A percentile compares a stretch with the other conserved stretches of the same genome.
Conservation (phyloP, 2,888 invertebrate species). For the Drosophila fulvimacula region DNA sequence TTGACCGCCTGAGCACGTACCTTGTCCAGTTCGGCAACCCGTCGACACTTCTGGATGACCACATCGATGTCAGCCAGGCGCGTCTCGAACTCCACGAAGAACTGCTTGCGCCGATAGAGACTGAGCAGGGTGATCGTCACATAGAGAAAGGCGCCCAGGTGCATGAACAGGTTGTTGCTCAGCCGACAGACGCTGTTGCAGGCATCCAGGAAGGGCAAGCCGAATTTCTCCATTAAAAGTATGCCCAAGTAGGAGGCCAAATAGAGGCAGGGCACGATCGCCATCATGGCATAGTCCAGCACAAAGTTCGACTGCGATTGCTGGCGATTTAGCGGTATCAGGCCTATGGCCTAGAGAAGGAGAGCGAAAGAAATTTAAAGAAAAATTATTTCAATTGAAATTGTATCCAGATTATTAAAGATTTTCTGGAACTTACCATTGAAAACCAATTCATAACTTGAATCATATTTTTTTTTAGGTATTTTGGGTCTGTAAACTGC, state of each 20-base stretch:
- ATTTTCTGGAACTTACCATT: slow-evolving; percentile 48
- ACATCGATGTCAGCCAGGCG: slow-evolving; percentile 78
- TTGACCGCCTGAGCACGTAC: slow-evolving; percentile 45
- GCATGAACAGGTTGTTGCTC: slow-evolving; percentile 76
- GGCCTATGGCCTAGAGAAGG: slow-evolving; percentile 79
- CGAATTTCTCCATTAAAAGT: slow-evolving; percentile 45
- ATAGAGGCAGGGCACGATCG: slow-evolving; percentile 75
- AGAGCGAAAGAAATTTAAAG: neutral
- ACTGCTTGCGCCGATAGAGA: slow-evolving; percentile 79
- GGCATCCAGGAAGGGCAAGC: slow-evolving; percentile 48
- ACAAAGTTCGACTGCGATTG: slow-evolving; percentile 49
- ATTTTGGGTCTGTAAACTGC: slow-evolving; percentile 19
- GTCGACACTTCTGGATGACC: slow-evolving; percentile 69
- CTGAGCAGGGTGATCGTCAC: slow-evolving; percentile 67
- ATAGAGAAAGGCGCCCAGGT: slow-evolving; percentile 82
- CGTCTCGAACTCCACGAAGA: slow-evolving; percentile 76
- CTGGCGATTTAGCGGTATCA: slow-evolving; percentile 81
- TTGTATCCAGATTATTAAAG: too few species aligned
- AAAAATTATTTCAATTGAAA: neutral
- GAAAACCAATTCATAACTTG: slow-evolving; percentile 72
- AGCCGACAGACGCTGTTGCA: slow-evolving; percentile 81
- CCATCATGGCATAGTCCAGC: slow-evolving; percentile 78
- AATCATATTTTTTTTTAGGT: slow-evolving; percentile 50
- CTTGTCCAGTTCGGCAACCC: slow-evolving; percentile 64
- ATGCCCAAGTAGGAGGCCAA: slow-evolving; percentile 71